Evolutionary conservation across 2,797 vertebrate species (phyloP), one percentile per base, ranked within the genome.

Genomic region (Crocodylus rhombifer): DNA sequence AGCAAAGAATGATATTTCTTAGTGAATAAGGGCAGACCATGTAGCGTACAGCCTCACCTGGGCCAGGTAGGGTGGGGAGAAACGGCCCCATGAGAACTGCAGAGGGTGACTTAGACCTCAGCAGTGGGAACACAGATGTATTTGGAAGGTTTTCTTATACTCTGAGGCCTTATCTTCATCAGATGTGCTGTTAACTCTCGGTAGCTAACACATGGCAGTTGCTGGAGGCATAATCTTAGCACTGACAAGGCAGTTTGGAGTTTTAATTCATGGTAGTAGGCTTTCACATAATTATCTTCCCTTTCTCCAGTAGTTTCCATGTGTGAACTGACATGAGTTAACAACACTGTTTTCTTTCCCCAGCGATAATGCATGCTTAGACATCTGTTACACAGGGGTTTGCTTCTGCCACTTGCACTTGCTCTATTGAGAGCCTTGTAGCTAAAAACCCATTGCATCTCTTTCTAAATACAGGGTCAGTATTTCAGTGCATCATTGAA

Each of bases 121-220:
- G 4, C 25, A 74, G 23, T n/a, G 63, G 42, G 56, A 33, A 8
- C 42, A 7, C 42, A 42, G 42, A 42, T 42, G 42, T 42, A 42
- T 42, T 42, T 21, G 15, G 81, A 79, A 30, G 14, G 21, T 0
- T 0, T 42, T 63, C 55, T 7, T 42, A 58, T 58, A 58, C 15
- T 55, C 25, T 60, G 0, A 16, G 12, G 10, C 36, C 56, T 36
- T 77, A 30, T 65, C 80, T 79, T 85, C 1, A 0, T 60, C 62
- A 7, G 26, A 42, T 80, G 86, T 84, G 65, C 23, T 69, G 30
- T 36, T 1, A 3, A 0, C 1, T 80, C 25, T 77, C 82, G 69
- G 21, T 58, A 57, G 42, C 0, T 0, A 78, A 57, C 56, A 82
- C 11, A 6, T 76, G 1, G 1, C 71, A 77, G 14, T 14, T 3